phyloP scores from a whole-genome alignment of 1,140 invertebrate species.

The Coelopa frigida region DNA sequence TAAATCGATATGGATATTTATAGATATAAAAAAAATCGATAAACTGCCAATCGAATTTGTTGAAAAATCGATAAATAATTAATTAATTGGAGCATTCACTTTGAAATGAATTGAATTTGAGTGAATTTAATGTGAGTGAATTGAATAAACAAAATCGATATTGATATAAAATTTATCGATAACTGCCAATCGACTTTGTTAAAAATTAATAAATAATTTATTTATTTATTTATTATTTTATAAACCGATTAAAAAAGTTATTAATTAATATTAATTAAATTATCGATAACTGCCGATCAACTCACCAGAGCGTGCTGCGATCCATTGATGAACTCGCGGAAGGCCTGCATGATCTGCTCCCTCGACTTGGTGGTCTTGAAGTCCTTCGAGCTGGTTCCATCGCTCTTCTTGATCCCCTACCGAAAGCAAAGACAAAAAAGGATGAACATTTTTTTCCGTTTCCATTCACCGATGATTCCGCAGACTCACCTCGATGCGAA shows the following conservation, averaged over 20 bases:
- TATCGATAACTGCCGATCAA: slow-evolving; percentile 17
- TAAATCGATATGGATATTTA: too few species aligned
- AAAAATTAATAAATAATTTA: slow-evolving; percentile 1
- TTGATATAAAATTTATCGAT: too few species aligned
- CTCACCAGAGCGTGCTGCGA: slow-evolving; percentile 72
- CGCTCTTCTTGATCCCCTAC: slow-evolving; percentile 75
- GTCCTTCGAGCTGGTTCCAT: slow-evolving; percentile 85
- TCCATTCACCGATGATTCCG: neutral
- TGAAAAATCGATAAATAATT: too few species aligned
- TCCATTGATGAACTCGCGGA: slow-evolving; percentile 74
- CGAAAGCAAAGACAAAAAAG: slow-evolving; percentile 5
- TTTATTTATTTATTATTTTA: neutral
- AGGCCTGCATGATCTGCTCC: slow-evolving; percentile 72
- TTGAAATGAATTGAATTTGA: too few species aligned
- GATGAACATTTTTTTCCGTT: neutral
- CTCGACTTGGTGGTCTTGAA: slow-evolving; percentile 91
- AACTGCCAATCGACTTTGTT: too few species aligned
- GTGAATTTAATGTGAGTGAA: too few species aligned
- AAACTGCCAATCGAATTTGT: too few species aligned
- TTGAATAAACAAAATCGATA: too few species aligned
- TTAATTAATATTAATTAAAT: neutral
- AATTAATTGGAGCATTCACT: too few species aligned
- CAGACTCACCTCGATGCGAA: slow-evolving; percentile 71
- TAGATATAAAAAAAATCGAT: too few species aligned
- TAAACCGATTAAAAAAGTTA: too few species aligned